Evolutionary conservation across 2,888 invertebrate species (phyloP), one percentile per base, ranked within the genome.

Genomic region (Leucophenga montana): DNA sequence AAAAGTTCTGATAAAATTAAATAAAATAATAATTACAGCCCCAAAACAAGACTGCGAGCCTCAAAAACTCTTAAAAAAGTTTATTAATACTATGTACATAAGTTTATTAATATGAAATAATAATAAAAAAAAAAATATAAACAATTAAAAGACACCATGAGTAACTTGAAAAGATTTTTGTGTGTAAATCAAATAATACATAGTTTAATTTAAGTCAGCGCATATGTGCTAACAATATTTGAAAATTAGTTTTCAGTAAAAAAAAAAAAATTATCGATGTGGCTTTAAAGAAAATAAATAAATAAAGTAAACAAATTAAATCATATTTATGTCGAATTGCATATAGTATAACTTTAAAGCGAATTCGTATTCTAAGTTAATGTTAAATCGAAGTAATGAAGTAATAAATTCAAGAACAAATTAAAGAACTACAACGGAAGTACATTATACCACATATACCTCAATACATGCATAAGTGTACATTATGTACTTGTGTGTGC

Each of bases 381-480:
- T 78, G 84, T 79, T 82, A 69, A 73, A 72, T 75, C 79, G 78
- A n/a, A n/a, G n/a, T n/a, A n/a, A n/a, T n/a, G n/a, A n/a, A n/a
- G n/a, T n/a, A n/a, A n/a, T n/a, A 27, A 27, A 27, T 27, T 27
- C 27, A 27, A 27, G 27, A 27, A 27, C 27, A 27, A 27, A 27
- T 66, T 72, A 78, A 84, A 75, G 75, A 83, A 50, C 14, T 8
- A 50, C 16, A 50, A 50, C 50, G 16, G 77, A 76, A 84, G 83
- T 84, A 81, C 84, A 81, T 84, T 81, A 81, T 81, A 81, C 81
- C 84, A 81, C 78, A 81, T 84, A 81, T 81, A 81, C 81, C 81
- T 81, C 81, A 81, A 82, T 84, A 81, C 84, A 83, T 81, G 75
- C 73, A 84, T 84, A 81, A 81, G 81, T 84, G 62, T 48, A n/a